Percentiles rank a stretch among this genome's conserved stretches.
These are phyloP conservation scores for Pantherophis alleghaniensis DNA, from an alignment of 2,797 vertebrate species.

Conservation along the genomic window DNA sequence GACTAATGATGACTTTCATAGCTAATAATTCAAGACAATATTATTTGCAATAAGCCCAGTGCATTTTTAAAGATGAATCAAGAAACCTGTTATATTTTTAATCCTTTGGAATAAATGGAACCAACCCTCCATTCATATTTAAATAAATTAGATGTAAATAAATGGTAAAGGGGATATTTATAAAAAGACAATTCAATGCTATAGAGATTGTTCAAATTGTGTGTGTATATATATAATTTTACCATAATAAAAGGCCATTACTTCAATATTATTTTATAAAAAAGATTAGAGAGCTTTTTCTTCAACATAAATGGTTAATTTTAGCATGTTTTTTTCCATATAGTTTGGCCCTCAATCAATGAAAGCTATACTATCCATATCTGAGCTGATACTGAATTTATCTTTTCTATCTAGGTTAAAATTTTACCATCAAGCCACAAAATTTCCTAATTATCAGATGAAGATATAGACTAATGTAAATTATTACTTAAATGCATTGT, in stretches of 20 bases:
- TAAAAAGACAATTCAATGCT: neutral
- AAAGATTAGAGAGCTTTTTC: neutral
- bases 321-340: neutral
- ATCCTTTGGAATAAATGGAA: neutral
- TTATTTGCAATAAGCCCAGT: neutral
- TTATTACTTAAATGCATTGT: neutral
- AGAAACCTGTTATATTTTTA: neutral
- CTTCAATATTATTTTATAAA: neutral
- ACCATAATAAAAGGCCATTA: neutral
- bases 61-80: neutral
- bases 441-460: neutral
- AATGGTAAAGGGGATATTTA: neutral
- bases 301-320: neutral
- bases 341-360: neutral
- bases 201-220: neutral
- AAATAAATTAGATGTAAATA: neutral
- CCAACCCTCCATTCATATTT: neutral
- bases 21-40: neutral
- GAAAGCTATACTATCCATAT: neutral
- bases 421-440: neutral
- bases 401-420: neutral
- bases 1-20: neutral
- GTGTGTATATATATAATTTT: neutral
- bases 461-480: neutral
- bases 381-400: neutral